A percentile compares a stretch with the other conserved stretches of the same genome.
Evolutionary conservation across 1,140 invertebrate species (phyloP).

Genomic region (Caenorhabditis briggsae): DNA sequence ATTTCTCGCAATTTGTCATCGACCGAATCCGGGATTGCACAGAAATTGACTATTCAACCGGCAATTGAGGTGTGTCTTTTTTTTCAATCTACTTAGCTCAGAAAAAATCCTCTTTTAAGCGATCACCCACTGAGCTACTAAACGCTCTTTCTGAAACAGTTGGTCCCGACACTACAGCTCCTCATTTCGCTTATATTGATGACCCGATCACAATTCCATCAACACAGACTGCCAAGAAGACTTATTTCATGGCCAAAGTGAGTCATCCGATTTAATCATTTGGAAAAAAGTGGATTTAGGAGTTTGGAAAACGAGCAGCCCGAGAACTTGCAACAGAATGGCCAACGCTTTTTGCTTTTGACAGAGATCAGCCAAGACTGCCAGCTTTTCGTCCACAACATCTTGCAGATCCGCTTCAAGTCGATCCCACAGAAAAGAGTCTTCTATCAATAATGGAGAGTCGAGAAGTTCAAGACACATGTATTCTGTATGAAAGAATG

Average conservation of each 20-base stretch:
- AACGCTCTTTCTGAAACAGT: conserved; percentile 73
- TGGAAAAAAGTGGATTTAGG: conserved; percentile 64
- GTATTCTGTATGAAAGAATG: conserved; percentile 51
- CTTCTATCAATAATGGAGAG: conserved; percentile 56
- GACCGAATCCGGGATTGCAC: background rate
- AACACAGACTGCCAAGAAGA: conserved; percentile 59
- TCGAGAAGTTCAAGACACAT: conserved; percentile 55
- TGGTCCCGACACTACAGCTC: conserved; percentile 74
- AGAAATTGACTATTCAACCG: conserved; percentile 28
- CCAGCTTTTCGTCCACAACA: conserved; percentile 68
- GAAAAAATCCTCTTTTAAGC: conserved; percentile 67
- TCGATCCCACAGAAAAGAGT: conserved; percentile 56
- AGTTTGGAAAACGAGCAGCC: conserved; percentile 73
- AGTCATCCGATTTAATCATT: background rate
- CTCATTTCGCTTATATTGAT: conserved; percentile 76
- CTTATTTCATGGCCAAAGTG: conserved; percentile 73
- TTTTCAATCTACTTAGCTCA: background rate
- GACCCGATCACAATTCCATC: conserved; percentile 75
- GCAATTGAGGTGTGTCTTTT: background rate
- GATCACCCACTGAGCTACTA: conserved; percentile 74
- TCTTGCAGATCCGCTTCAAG: conserved; percentile 57
- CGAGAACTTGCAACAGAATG: conserved; percentile 76
- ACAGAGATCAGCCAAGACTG: conserved; percentile 74
- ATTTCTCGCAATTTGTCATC: background rate
- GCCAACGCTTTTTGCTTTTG: conserved; percentile 77